phyloP scores from a whole-genome alignment of 2,113 vertebrate species.

The Lampris incognitus region DNA sequence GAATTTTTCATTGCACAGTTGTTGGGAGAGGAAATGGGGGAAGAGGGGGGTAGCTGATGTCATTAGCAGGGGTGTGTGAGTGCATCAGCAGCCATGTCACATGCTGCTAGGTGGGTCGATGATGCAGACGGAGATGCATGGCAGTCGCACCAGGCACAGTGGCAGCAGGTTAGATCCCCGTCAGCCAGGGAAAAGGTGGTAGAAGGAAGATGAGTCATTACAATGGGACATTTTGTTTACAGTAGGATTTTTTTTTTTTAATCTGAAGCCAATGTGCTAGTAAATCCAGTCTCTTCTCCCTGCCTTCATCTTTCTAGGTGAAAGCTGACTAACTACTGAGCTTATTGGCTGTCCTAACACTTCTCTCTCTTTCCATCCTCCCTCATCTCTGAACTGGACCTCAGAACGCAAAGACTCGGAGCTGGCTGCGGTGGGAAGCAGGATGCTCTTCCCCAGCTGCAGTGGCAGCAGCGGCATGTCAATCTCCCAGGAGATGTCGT shows the following conservation, averaged over 20 bases:
- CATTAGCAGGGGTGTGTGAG: conserved; percentile 92
- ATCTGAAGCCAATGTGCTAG: conserved; percentile 19
- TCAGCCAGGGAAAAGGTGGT: conserved; percentile 56
- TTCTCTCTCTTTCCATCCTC: conserved; percentile 37
- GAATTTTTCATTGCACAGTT: conserved; percentile 83
- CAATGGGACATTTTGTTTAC: neutral
- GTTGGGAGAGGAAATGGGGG: conserved; percentile 71
- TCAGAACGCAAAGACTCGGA: conserved; percentile 90
- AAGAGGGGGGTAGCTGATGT: conserved; percentile 88
- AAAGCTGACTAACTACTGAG: conserved; percentile 25
- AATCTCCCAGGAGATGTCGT: conserved; percentile 84
- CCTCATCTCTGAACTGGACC: conserved; percentile 59
- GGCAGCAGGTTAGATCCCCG: conserved; percentile 78
- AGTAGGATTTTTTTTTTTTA: neutral
- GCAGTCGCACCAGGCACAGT: conserved; percentile 81
- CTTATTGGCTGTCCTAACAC: conserved; percentile 48
- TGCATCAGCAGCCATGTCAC: conserved; percentile 98
- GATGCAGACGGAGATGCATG: conserved; percentile 92
- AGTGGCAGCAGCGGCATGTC: conserved; percentile 50
- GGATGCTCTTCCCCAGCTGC: conserved; percentile 95
- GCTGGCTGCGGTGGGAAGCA: conserved; percentile 88
- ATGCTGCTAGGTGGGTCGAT: conserved; percentile 94
- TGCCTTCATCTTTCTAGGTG: conserved; percentile 22
- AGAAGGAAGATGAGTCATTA: conserved; percentile 14
- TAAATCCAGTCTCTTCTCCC: conserved; percentile 2